Conservation (phyloP, 1,140 invertebrate species). For the Trachelipus rathkii region DNA sequence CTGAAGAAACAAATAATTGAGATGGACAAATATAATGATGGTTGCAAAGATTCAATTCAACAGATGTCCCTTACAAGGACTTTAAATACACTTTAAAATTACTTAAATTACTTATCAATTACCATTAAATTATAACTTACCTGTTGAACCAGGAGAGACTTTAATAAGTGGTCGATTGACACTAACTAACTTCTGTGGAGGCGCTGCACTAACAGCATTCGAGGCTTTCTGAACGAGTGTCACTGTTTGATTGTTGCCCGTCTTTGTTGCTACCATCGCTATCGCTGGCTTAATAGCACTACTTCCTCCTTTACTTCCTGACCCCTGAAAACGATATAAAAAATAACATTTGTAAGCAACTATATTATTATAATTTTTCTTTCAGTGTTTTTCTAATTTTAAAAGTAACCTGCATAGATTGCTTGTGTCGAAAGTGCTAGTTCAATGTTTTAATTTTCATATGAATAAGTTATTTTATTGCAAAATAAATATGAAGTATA, state of each 20-base stretch:
- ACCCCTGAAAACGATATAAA: not conserved
- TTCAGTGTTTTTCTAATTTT: not conserved
- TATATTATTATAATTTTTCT: not conserved
- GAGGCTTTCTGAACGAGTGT: conserved; percentile 41
- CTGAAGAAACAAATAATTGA: no score
- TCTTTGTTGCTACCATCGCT: conserved; percentile 43
- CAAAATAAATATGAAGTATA: no score
- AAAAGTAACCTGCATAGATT: no score
- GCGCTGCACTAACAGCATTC: conserved; percentile 35
- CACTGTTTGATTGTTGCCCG: conserved; percentile 40
- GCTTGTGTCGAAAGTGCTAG: no score
- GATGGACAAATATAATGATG: no score
- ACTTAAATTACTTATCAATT: no score
- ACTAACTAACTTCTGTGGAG: conserved; percentile 43
- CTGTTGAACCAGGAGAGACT: conserved; percentile 37
- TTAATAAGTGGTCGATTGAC: conserved; percentile 44
- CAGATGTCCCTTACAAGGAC: no score
- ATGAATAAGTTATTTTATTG: no score
- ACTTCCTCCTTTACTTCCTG: not conserved
- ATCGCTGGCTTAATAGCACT: conserved; percentile 36
- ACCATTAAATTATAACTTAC: not conserved
- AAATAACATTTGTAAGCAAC: not conserved
- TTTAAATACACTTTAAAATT: no score
- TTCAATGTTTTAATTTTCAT: no score
- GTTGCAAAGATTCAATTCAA: no score